Percentiles rank a stretch among this genome's conserved stretches.
These are phyloP conservation scores for Ianthella basta DNA, from an alignment of 37 sponge, comb jelly and placozoan genomes.

Conservation along the genomic window DNA sequence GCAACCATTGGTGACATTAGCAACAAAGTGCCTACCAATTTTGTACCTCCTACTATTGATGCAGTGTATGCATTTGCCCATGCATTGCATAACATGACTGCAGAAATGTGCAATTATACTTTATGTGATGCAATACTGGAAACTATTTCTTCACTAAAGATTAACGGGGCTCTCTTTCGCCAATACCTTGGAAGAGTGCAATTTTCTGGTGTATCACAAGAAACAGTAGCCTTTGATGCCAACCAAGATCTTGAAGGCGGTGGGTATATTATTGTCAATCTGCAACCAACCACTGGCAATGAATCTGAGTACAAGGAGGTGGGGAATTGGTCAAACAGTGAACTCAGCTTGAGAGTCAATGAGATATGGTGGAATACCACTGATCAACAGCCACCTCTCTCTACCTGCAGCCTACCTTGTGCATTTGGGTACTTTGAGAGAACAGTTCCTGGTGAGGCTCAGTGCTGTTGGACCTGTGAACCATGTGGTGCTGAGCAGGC, in stretches of 20 bases:
- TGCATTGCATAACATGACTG: conserved; percentile 54
- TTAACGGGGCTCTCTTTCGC: conserved; percentile 32
- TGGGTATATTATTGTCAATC: conserved; percentile 37
- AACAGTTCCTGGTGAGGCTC: conserved; percentile 2
- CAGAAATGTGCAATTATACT: conserved; percentile 30
- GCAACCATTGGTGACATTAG: not conserved
- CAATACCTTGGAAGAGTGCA: conserved; percentile 43
- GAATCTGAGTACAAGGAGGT: conserved; percentile 3
- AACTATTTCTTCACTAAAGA: not conserved
- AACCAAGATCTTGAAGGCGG: conserved; percentile 42
- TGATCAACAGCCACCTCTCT: not conserved
- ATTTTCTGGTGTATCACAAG: conserved; percentile 33
- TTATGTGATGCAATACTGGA: conserved; percentile 31
- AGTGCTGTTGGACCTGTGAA: conserved; percentile 67
- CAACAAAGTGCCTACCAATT: too few species aligned
- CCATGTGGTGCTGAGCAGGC: conserved; percentile 33
- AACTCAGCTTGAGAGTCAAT: too few species aligned
- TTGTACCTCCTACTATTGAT: conserved; percentile 66
- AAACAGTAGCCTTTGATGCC: conserved; percentile 52
- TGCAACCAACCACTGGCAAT: not conserved
- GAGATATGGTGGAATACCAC: too few species aligned
- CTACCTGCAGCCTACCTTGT: conserved; percentile 53
- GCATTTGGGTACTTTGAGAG: conserved; percentile 25
- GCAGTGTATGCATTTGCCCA: conserved; percentile 76
- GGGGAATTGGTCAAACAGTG: not conserved